phyloP scores from a whole-genome alignment of 2,888 invertebrate genomes.

The Scotopteryx bipunctaria region DNA sequence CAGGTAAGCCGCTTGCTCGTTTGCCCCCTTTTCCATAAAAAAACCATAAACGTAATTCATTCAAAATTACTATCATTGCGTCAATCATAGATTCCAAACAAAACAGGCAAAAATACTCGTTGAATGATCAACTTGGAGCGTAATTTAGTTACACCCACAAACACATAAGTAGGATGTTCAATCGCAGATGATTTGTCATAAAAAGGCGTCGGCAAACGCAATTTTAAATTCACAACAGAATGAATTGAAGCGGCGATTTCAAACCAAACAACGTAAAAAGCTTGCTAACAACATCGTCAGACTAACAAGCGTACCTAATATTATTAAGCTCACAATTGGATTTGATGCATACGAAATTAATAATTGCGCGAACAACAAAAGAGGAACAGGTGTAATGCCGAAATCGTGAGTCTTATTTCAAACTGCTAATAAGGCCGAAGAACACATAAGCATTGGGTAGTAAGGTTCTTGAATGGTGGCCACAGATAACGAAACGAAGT shows the following conservation, averaged over 20 bases:
- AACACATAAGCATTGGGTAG: no score
- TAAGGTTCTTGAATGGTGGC: no score
- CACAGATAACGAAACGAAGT: no score
- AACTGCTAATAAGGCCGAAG: constrained; percentile 1
- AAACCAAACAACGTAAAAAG: constrained; percentile 67
- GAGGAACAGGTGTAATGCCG: constrained; percentile 51
- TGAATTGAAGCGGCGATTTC: constrained; percentile 60
- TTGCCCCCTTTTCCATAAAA: no score
- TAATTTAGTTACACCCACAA: no score
- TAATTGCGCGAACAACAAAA: constrained; percentile 66
- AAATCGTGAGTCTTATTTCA: constrained; percentile 5
- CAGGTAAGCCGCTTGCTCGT: no score
- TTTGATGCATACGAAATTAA: constrained; percentile 76
- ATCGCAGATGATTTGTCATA: constrained; percentile 5
- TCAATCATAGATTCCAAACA: no score
- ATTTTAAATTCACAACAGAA: constrained; percentile 40
- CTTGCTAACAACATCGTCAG: constrained; percentile 74
- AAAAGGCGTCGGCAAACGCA: constrained; percentile 19
- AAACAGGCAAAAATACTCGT: neutral
- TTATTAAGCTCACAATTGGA: constrained; percentile 66
- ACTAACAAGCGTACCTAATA: constrained; percentile 72
- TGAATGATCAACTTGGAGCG: neutral
- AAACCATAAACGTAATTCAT: no score
- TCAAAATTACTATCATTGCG: no score
- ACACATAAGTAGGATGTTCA: neutral